These are phyloP conservation scores for Remorina albescens DNA, from an alignment of 2,797 vertebrate genomes.

Conservation along the genomic window DNA sequence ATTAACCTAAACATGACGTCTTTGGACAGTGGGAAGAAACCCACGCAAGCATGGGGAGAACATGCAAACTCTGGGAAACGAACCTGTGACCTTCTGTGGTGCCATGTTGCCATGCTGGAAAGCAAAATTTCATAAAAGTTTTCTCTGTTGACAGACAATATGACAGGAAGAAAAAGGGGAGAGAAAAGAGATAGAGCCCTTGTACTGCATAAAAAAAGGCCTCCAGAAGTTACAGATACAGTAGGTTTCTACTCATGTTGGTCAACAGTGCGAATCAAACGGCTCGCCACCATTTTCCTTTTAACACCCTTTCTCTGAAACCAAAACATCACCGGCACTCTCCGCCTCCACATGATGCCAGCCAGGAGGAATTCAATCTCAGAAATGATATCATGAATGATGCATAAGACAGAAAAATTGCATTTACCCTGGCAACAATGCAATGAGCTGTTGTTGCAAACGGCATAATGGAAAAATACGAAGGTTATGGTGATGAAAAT, in stretches of 20 bases:
- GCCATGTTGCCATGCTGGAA: too few relatives aligned
- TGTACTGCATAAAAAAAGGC: conserved; percentile 19
- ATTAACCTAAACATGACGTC: too few relatives aligned
- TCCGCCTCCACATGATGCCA: conserved; percentile 74
- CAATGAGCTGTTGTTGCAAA: conserved; percentile 83
- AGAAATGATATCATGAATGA: conserved; percentile 83
- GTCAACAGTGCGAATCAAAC: conserved; percentile 57
- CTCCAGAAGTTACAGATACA: conserved; percentile 29
- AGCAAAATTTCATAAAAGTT: conserved; percentile 6
- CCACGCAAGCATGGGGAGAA: too few relatives aligned
- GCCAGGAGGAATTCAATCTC: conserved; percentile 82
- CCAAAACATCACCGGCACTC: conserved; percentile 46
- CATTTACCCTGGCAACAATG: conserved; percentile 79
- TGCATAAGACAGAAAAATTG: conserved; percentile 80
- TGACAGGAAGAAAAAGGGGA: neutral
- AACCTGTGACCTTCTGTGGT: too few relatives aligned
- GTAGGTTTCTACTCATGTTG: conserved; percentile 28
- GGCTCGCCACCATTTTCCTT: conserved; percentile 46
- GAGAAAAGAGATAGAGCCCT: neutral
- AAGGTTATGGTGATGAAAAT: conserved; percentile 77
- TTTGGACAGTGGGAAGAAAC: too few relatives aligned
- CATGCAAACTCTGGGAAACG: too few relatives aligned
- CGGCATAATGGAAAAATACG: conserved; percentile 77
- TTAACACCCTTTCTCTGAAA: conserved; percentile 37
- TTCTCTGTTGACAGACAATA: conserved; percentile 11